Evolutionary conservation across 2,797 vertebrate genomes (phyloP).

Genomic region (Pteronotus mesoamericanus): DNA sequence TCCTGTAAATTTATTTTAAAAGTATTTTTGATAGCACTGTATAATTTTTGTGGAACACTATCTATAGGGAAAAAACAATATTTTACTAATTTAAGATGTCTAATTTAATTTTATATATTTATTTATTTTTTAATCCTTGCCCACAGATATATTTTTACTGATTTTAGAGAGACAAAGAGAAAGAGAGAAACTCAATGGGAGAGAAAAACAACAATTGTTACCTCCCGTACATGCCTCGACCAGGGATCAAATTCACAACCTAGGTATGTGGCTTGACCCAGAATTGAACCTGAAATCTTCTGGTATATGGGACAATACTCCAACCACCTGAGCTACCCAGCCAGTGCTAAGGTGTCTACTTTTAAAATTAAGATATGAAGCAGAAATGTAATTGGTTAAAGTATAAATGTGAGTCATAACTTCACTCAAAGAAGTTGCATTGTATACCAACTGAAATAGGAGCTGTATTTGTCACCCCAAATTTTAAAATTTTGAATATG

Average conservation of each 20-base stretch:
- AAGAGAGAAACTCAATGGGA: no score
- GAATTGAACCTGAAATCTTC: no score
- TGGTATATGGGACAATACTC: no score
- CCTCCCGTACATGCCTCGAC: no score
- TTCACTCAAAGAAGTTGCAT: background rate
- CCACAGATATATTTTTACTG: no score
- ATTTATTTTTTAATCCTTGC: no score
- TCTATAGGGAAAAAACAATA: background rate
- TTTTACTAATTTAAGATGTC: background rate
- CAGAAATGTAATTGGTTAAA: background rate
- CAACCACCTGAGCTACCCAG: no score
- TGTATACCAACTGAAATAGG: background rate
- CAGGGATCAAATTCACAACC: no score
- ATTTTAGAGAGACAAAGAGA: no score
- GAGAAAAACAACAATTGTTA: no score
- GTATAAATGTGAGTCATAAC: background rate
- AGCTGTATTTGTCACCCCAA: background rate
- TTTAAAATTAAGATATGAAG: slow-evolving; percentile 5
- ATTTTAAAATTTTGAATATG: background rate
- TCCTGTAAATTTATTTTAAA: background rate
- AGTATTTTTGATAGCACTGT: background rate
- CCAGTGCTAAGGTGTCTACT: no score
- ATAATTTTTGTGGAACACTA: background rate
- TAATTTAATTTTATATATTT: background rate
- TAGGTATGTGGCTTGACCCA: no score